Base-by-base conservation (phyloP, 37 sponge, comb jelly and placozoan species). In the Haliclona indistincta region DNA sequence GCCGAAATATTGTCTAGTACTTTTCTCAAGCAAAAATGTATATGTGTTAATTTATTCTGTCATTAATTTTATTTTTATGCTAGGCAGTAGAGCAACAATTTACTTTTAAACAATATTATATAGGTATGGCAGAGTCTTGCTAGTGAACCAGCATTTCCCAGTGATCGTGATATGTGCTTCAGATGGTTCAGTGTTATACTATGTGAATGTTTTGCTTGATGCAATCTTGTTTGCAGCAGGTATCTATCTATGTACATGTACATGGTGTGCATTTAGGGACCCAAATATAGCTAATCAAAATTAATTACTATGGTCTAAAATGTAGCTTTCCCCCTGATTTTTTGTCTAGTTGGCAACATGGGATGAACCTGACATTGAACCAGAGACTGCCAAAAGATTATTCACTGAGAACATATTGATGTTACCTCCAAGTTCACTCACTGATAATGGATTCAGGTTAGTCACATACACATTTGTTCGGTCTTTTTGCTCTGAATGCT, bases 321-420 rank as follows among this genome's bases (percentile, higher is more conserved):
- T 35, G 33, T 3, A 64, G 30, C 3, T 13, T 38, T 68, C 10
- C n/a, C 34, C 70, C 22, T 20, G 41, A 13, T 38, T 38, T 43
- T 38, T 38, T n/a, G 40, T 81, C 0, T 39, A 94, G 95, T 65
- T 94, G 55, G 83, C 49, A 47, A 47, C 91, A 45, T 72, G 81
- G 39, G 95, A 94, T 60, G 92, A 90, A 49, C 91, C 95, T 43
- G 95, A 91, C 61, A 80, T 94, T 62, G 91, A 94, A 40, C 88
- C 92, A 13, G 92, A 90, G 35, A 81, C 86, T 4, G 84, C 74
- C 4, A 77, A 76, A 67, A 81, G 62, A 43, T 81, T 94, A n/a
- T 87, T 94, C 40, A 82, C 65, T 41, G 92, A 94, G 38, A 84
- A 94, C 37, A 84, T 94, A 30, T 73, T 93, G 84, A 77, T 69